Evolutionary conservation across 2,113 vertebrate species (phyloP).

Genomic region (Panthera uncia): DNA sequence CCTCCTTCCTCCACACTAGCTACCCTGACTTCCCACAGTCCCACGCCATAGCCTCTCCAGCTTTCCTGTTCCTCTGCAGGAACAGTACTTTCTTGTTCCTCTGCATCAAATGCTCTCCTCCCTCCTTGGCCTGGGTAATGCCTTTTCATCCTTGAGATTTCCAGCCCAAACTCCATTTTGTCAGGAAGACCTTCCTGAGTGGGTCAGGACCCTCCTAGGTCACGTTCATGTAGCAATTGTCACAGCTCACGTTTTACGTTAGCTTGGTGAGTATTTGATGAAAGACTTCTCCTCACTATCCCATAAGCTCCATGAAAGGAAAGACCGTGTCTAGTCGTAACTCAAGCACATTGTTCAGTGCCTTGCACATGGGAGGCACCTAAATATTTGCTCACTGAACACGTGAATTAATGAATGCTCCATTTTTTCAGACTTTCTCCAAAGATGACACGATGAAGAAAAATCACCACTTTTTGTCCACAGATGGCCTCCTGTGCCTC

Average conservation of each 20-base stretch:
- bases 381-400: not conserved
- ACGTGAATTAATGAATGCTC: not conserved
- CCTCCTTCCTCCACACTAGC: not conserved
- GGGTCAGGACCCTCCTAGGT: not conserved
- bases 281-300: not conserved
- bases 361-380: not conserved
- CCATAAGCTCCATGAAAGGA: not conserved
- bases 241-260: not conserved
- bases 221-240: rapidly evolving
- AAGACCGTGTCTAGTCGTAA: not conserved
- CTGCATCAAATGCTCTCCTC: too few species aligned
- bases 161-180: not conserved
- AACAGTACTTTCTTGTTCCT: rapidly evolving
- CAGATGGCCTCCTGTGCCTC: not conserved
- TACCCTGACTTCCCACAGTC: not conserved
- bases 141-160: not conserved
- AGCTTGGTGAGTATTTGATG: not conserved
- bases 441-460: not conserved
- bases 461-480: not conserved
- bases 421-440: not conserved
- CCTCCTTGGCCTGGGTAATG: not conserved
- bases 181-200: not conserved
- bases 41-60: not conserved
- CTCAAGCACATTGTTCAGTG: not conserved
- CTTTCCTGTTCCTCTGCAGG: too few species aligned